Base-by-base conservation (phyloP, 1,140 invertebrate genomes). In the Hyposmocoma kahamanoa region DNA sequence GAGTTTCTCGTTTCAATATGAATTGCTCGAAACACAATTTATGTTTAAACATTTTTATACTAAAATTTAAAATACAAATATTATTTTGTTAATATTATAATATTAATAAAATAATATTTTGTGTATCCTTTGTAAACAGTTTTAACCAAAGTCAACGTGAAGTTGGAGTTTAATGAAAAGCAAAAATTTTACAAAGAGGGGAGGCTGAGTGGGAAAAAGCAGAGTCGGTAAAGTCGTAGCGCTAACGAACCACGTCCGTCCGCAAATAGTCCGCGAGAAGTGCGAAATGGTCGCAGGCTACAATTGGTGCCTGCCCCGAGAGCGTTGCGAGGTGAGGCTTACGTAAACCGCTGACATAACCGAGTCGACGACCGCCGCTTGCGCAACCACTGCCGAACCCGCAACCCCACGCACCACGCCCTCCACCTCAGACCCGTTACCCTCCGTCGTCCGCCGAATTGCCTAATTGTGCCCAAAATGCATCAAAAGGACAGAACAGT, bases 271-370 rank as follows among this genome's bases (percentile, higher is more conserved):
- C 58, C 70, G 72, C 70, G 62, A 62, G 67, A 79, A 76, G 76
- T 82, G 81, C 75, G 70, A 80, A 79, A 72, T 62, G 67, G 58
- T 69, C 65, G 70, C 72, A 69, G 69, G 67, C 65, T 65, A 84
- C 73, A 78, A 75, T 75, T 74, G 77, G 70, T 70, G 77, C 66
- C 60, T 68, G 71, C 59, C 53, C 63, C 61, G 75, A 73, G 71
- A 77, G 63, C 71, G 69, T 77, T 74, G 76, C 80, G 76, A 79
- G 78, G 77, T 72, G 73, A 74, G 67, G 68, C 64, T 84, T 81
- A 84, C 77, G 78, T 82, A 84, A 84, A 66, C 62, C 53, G 62
- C 75, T 84, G 81, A 84, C 77, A 84, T 84, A 84, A 84, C 70
- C 73, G 67, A 81, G 78, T 82, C 81, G 78, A 76, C 75, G 81